phyloP scores from a whole-genome alignment of 2,888 invertebrate species.

The Cephus rjabovi region DNA sequence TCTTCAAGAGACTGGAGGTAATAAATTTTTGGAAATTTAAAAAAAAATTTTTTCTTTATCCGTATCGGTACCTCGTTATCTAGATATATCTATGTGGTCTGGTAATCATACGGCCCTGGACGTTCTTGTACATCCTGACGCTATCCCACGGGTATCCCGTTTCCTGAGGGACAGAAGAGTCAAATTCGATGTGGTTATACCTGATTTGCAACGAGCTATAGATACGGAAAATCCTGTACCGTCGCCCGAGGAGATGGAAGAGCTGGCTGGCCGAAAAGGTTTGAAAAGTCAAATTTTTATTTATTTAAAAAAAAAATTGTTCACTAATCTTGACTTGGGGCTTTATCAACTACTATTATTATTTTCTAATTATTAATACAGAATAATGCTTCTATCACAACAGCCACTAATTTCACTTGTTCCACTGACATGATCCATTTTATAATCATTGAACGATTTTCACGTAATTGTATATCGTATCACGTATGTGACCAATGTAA shows the following conservation, averaged over 20 bases:
- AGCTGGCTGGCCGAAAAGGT: constrained; percentile 75
- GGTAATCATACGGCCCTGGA: constrained; percentile 75
- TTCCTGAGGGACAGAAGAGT: constrained; percentile 75
- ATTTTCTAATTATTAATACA: not conserved
- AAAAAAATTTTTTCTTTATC: constrained; percentile 3
- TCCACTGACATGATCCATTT: constrained; percentile 26
- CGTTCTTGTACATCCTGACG: constrained; percentile 77
- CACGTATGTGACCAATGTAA: not conserved
- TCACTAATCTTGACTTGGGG: not conserved
- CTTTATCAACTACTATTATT: not conserved
- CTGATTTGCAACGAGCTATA: constrained; percentile 82
- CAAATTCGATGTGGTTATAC: constrained; percentile 78
- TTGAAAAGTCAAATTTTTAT: constrained; percentile 18
- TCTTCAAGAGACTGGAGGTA: constrained; percentile 72
- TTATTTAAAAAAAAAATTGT: not conserved
- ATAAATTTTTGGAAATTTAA: not conserved
- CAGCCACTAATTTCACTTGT: constrained; percentile 5
- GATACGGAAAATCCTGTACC: constrained; percentile 80
- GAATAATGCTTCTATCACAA: not conserved
- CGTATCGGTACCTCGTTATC: not conserved
- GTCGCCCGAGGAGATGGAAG: constrained; percentile 73
- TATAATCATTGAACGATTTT: constrained; percentile 7
- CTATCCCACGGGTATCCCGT: constrained; percentile 74
- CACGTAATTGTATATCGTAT: not conserved
- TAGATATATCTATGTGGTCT: constrained; percentile 77